Evolutionary conservation across 2,888 invertebrate genomes (phyloP).

Genomic region (Macrosiphum euphorbiae): DNA sequence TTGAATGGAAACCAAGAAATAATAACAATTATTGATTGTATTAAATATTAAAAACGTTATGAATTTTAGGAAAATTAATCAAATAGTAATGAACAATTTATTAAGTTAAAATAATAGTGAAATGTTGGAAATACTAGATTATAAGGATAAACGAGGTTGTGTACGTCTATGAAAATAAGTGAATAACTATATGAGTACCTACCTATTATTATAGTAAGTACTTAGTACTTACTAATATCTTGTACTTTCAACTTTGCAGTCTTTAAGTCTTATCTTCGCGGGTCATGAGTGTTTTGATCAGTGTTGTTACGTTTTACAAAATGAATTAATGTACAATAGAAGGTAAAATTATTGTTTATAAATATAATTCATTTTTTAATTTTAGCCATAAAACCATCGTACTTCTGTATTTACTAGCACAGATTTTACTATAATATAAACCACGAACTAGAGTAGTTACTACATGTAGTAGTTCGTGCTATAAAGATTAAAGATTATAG

Average conservation of each 20-base stretch:
- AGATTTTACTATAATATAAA: too few relatives aligned
- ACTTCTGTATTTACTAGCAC: too few relatives aligned
- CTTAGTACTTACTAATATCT: not conserved
- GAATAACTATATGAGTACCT: not conserved
- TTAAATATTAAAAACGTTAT: not conserved
- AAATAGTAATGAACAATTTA: not conserved
- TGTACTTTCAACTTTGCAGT: not conserved
- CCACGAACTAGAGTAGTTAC: too few relatives aligned
- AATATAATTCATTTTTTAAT: too few relatives aligned
- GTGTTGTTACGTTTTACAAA: not conserved
- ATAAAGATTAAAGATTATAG: too few relatives aligned
- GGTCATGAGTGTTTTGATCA: not conserved
- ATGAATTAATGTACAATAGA: not conserved
- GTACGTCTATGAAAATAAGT: not conserved
- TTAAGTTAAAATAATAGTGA: not conserved
- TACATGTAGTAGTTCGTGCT: too few relatives aligned
- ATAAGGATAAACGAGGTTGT: not conserved
- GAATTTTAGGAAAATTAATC: not conserved
- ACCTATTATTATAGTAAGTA: too few relatives aligned
- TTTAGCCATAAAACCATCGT: too few relatives aligned
- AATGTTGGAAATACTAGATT: not conserved
- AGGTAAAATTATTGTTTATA: too few relatives aligned
- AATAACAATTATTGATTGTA: not conserved
- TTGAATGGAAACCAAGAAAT: not conserved
- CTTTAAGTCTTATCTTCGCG: not conserved